Conservation (phyloP, 2,113 vertebrate genomes). For the Atherinomorus stipes region DNA sequence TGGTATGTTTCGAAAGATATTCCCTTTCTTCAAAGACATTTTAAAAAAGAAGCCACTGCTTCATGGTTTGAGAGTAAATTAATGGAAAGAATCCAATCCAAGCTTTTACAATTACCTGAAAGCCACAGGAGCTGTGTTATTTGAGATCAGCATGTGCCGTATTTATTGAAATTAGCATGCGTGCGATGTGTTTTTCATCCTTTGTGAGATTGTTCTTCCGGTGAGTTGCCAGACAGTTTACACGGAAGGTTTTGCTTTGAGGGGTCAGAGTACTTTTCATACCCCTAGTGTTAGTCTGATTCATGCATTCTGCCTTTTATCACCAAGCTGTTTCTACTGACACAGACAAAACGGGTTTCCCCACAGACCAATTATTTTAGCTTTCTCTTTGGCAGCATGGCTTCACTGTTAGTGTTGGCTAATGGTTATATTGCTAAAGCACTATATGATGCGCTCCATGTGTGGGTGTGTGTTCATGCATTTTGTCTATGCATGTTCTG, state of each 20-base stretch:
- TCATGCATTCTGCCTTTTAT: constrained; percentile 66
- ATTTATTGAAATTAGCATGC: constrained; percentile 14
- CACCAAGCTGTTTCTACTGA: constrained; percentile 68
- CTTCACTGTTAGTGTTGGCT: constrained; percentile 52
- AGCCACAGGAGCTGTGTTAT: constrained; percentile 5
- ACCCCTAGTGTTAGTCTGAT: constrained; percentile 58
- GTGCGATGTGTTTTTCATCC: constrained; percentile 17
- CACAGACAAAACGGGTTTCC: constrained; percentile 66
- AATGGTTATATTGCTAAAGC: constrained; percentile 47
- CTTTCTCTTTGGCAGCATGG: constrained; percentile 60
- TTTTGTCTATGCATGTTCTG: constrained; percentile 23
- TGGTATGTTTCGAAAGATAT: constrained; percentile 47
- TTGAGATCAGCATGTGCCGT: constrained; percentile 12
- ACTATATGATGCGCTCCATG: constrained; percentile 37
- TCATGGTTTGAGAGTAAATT: constrained; percentile 1
- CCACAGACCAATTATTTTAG: constrained; percentile 79
- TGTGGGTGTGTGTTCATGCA: neutral
- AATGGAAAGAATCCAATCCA: constrained; percentile 18
- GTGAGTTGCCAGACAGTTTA: constrained; percentile 30
- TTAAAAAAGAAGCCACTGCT: neutral
- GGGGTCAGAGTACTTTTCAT: constrained; percentile 49
- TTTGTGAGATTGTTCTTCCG: constrained; percentile 23
- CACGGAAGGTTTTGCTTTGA: constrained; percentile 26
- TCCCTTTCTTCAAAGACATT: constrained; percentile 41
- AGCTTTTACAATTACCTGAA: constrained; percentile 42